These are phyloP conservation scores for Notospermus geniculatus DNA, from an alignment of 1,140 invertebrate genomes.

Conservation along the genomic window DNA sequence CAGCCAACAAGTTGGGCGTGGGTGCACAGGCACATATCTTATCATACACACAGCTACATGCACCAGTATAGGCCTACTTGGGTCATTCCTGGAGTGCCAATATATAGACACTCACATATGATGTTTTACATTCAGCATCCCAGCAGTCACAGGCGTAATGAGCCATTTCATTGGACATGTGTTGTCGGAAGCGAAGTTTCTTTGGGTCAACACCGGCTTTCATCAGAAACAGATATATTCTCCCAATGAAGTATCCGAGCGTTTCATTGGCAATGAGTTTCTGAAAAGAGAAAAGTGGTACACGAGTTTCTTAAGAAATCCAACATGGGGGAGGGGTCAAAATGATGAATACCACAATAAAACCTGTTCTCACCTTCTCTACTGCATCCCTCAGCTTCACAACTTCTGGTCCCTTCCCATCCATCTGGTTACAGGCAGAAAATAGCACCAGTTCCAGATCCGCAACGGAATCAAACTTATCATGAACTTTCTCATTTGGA, in stretches of 20 bases:
- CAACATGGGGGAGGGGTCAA: not conserved
- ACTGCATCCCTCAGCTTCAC: constrained; percentile 55
- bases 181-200: constrained; percentile 91
- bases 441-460: constrained; percentile 78
- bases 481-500: constrained; percentile 81
- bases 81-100: too few species aligned
- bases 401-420: constrained; percentile 54
- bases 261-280: constrained; percentile 94
- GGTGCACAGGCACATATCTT: too few species aligned
- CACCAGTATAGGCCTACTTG: too few species aligned
- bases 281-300: constrained; percentile 56
- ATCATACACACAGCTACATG: too few species aligned
- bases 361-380: constrained; percentile 50
- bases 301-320: not conserved
- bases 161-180: constrained; percentile 99
- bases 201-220: constrained; percentile 84
- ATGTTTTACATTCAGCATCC: constrained; percentile 95
- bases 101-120: constrained; percentile 66
- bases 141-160: constrained; percentile 99
- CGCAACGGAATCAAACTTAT: constrained; percentile 79
- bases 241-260: constrained; percentile 95
- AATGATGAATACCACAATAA: too few species aligned
- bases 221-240: constrained; percentile 87
- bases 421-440: constrained; percentile 95
- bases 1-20: too few species aligned